phyloP scores from a whole-genome alignment of 2,113 vertebrate species.

The Nothoprocta pentlandii region DNA sequence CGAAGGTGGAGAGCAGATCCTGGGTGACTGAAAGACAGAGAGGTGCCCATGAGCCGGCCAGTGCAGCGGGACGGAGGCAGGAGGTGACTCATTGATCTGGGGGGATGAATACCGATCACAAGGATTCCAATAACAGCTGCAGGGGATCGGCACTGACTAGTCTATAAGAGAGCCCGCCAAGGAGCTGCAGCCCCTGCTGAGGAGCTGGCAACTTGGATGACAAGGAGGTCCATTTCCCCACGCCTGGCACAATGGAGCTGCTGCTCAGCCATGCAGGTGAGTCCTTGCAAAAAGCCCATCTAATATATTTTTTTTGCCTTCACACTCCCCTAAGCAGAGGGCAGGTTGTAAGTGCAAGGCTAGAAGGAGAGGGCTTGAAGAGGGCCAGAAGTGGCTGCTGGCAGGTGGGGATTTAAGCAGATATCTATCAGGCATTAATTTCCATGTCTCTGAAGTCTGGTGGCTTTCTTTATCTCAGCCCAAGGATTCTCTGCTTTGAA shows the following conservation, averaged over 20 bases:
- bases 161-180: background rate
- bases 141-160: background rate
- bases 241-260: accelerated
- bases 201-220: too few species aligned
- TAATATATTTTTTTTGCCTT: background rate
- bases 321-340: background rate
- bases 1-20: conserved; percentile 61
- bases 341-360: background rate
- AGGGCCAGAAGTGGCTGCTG: background rate
- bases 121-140: background rate
- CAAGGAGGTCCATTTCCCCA: too few species aligned
- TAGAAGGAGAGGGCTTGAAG: background rate
- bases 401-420: background rate
- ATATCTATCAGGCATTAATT: background rate
- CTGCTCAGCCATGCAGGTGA: accelerated
- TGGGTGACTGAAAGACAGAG: conserved; percentile 61
- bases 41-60: accelerated
- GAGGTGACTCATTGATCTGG: background rate
- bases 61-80: background rate
- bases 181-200: too few species aligned
- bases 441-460: background rate
- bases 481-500: background rate
- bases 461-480: background rate
- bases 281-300: background rate
- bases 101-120: background rate